Base-by-base conservation (phyloP, 2,113 vertebrate genomes). In the Ictidomys tridecemlineatus region DNA sequence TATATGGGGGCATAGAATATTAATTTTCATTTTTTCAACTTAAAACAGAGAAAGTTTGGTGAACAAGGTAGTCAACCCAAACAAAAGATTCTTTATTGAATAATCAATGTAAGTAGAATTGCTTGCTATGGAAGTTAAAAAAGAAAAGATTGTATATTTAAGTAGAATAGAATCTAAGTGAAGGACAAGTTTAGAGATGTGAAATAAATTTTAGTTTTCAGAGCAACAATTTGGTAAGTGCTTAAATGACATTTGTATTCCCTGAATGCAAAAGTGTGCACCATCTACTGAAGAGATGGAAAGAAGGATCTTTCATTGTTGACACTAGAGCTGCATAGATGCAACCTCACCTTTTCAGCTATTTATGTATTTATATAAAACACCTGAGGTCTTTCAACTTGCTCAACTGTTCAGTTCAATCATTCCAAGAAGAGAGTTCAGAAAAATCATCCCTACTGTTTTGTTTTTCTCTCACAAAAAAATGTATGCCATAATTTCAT, bases 1-100 rank as follows among this genome's bases (percentile, higher is more conserved):
- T 79, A 67, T 24, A 51, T 30, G 42, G 45, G 76, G 18, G 17
- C 24, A 77, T 48, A 51, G 82, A 48, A 78, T 51, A 74, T 88
- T 97, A 95, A 34, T 94, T 89, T 96, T 88, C 65, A 76, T 83
- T 92, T 93, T 73, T 74, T 13, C 53, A 42, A 87, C 73, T 92
- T 90, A 95, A 93, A 97, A 34, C 18, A 90, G 74, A n/a, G 24
- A 45, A 86, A 74, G 22, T 85, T 17, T 80, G 48, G 17, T 84
- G 77, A 95, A 91, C 37, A 83, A 17, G 34, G 4, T n/a, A 48
- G n/a, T 94, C 51, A n/a, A 28, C 30, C 72, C 26, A 58, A 90
- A 87, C 67, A 30, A 20, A 32, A 72, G 17, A 72, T 69, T 14
- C 42, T 51, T 51, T 51, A 51, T 51, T 51, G 12, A 51, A 92